Base-by-base conservation (phyloP, 2,797 vertebrate species). In the Babyrousa celebensis region DNA sequence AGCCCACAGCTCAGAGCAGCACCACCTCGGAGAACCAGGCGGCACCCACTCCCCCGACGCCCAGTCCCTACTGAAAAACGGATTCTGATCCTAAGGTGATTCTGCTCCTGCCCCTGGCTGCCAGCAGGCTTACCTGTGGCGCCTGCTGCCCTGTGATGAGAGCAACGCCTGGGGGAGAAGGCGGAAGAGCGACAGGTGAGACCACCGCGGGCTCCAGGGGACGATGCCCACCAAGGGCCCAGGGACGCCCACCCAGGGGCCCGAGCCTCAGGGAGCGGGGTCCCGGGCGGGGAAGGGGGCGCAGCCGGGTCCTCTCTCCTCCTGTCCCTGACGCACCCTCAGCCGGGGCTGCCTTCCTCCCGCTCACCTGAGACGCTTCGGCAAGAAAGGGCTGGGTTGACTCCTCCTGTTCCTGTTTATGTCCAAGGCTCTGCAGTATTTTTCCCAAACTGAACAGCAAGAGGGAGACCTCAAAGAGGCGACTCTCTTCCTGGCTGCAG, bases 121-220 rank as follows among this genome's bases (percentile, higher is more conserved):
- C 91, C 95, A 97, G 32, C 67, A 96, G 93, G 95, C 97, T 98
- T 98, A 98, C 98, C 98, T 98, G 97, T 92, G 56, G 85, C 85
- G 74, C 80, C 95, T 92, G 90, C 54, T 95, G 95, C 97, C 85
- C 87, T 93, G 72, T 71, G 79, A 95, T 92, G 92, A 92, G 70
- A 95, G 85, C 88, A 89, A 93, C 88, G 96, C 90, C 86, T 96
- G 94, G 96, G 96, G 86, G 97, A 97, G 91, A 92, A 97, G 97
- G 74, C 98, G 95, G 89, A 94, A 96, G 96, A 97, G 96, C 85
- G 72, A 96, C 91, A 94, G 94, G 97, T 94, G 97, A 95, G 63
- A 91, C 88, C 97, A 88, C 95, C 86, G 89, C 80, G 89, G 43
- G 88, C 43, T 94, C 62, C 27, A 2, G 71, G 96, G 95, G 95